Conservation (phyloP, 2,113 vertebrate genomes). For the Pollimyrus isidori region DNA sequence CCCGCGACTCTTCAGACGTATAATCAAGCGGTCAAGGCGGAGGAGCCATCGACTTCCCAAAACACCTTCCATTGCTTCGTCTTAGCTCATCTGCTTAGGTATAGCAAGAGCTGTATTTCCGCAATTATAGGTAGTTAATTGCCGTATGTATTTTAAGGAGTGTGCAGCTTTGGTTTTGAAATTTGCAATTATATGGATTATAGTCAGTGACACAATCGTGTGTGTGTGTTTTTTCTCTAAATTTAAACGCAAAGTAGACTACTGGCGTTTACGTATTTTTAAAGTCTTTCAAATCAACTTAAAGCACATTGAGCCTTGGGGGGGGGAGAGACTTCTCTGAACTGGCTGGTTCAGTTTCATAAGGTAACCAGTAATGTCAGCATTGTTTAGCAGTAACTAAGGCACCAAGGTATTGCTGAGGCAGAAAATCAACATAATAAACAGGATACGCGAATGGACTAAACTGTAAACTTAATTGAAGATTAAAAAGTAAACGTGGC, state of each 20-base stretch:
- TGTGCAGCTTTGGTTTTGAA: not conserved
- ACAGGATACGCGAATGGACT: not conserved
- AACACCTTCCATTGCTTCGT: not conserved
- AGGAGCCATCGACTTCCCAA: not conserved
- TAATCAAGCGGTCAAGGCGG: not conserved
- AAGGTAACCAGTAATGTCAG: not conserved
- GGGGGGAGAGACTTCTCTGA: not conserved
- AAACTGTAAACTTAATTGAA: not conserved
- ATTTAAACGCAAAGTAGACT: not conserved
- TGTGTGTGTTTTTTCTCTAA: not conserved
- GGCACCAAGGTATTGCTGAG: not conserved
- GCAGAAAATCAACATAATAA: not conserved
- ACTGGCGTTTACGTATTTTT: not conserved
- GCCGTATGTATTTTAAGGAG: not conserved
- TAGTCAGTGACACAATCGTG: not conserved
- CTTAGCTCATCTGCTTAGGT: not conserved
- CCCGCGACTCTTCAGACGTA: not conserved
- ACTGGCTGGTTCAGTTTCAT: not conserved
- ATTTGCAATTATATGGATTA: not conserved
- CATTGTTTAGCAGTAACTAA: not conserved
- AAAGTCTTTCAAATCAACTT: not conserved
- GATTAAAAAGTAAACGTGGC: not conserved
- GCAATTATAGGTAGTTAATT: not conserved
- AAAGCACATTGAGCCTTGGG: not conserved
- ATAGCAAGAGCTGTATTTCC: not conserved